These are phyloP conservation scores for Dasyurus viverrinus DNA, from an alignment of 2,113 vertebrate species.

Conservation along the genomic window DNA sequence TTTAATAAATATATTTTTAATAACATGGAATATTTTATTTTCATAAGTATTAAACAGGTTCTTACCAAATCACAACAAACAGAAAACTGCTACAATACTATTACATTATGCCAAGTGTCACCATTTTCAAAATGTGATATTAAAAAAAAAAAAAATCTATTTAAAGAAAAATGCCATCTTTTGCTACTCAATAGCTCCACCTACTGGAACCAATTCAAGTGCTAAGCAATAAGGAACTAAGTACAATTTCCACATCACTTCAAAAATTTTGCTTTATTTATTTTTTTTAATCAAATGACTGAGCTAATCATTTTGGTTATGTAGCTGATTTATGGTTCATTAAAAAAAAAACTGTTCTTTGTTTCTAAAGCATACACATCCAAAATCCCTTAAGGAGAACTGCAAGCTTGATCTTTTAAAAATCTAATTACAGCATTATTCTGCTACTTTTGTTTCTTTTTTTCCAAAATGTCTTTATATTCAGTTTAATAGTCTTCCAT, in stretches of 20 bases:
- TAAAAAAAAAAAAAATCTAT: not conserved
- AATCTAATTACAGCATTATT: not conserved
- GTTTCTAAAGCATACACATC: not conserved
- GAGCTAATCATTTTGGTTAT: conserved; percentile 2
- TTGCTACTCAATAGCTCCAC: not conserved
- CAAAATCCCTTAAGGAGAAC: conserved; percentile 26
- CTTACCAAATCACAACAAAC: not conserved
- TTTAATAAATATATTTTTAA: not conserved
- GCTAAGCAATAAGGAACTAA: not conserved
- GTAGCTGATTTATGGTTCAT: conserved; percentile 32
- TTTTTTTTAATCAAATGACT: conserved; percentile 41
- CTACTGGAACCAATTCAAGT: not conserved
- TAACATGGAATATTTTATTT: not conserved
- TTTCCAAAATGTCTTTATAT: conserved; percentile 21
- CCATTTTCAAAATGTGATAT: not conserved
- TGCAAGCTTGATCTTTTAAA: not conserved
- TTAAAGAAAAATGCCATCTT: not conserved
- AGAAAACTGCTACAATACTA: not conserved
- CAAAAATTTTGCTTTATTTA: not conserved
- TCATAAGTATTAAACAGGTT: not conserved
- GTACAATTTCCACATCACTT: not conserved
- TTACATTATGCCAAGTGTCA: not conserved
- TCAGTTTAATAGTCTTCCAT: not conserved
- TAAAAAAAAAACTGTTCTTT: not conserved
- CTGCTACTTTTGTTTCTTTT: not conserved